Base-by-base conservation (phyloP, 1,140 invertebrate genomes). In the Propsilocerus akamusi region DNA sequence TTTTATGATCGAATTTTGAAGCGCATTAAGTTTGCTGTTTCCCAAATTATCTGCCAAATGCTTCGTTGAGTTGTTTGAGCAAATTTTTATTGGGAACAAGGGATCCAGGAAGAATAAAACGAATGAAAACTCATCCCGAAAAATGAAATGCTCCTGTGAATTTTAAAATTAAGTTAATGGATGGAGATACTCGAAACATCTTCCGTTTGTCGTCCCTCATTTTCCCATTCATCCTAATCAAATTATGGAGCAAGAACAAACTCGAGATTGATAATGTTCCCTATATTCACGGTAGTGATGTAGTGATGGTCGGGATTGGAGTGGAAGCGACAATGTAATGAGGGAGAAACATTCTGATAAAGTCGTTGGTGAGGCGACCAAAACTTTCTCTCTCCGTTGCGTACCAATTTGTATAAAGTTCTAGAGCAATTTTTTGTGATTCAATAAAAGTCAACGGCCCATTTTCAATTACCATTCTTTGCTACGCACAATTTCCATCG, bases 391-490 rank as follows among this genome's bases (percentile, higher is more conserved):
- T 30, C 6, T 30, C 14, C 28, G 11, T 30, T 30, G 11, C 28
- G 6, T 12, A n/a, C 28, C 28, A 10, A 30, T 30, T 30, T 8
- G 10, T 12, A 12, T n/a, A 30, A 10, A 10, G 10, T 30, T 30
- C 28, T 10, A 12, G 14, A 2, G 14, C 28, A 30, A 3, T 41
- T 20, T 20, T 17, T 41, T 14, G 5, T 41, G 14, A 41, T 41
- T 41, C 34, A 20, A 41, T 41, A 41, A 41, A 41, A 41, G 14
- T 41, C 34, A 41, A 41, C 22, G 34, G 22, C 34, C 34, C 34
- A 41, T 41, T 41, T 41, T 41, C 34, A 41, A 41, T 41, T 41
- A 8, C 20, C 11, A 7, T 17, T 37, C 11, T 14, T 37, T 6
- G 8, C 11, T 17, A 20, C 34, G 17, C 22, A 8, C 28, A 30